phyloP scores from a whole-genome alignment of 2,113 vertebrate genomes.

The Atlantisia rogersi region DNA sequence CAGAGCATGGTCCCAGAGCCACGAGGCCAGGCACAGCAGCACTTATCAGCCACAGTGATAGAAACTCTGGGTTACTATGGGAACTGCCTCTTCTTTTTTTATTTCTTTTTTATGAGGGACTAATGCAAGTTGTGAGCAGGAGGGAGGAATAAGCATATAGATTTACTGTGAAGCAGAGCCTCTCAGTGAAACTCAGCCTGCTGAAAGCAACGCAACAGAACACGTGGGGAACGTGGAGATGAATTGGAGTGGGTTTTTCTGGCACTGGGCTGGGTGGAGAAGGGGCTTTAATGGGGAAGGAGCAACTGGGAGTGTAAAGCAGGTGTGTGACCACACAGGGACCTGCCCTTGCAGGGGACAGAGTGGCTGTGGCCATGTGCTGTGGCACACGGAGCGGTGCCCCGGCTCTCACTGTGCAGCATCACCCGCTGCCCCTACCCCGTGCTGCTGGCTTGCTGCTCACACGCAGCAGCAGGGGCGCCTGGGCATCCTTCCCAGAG shows the following conservation, averaged over 20 bases:
- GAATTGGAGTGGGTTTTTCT: not conserved
- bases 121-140: slow-evolving; percentile 32
- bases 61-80: slow-evolving; percentile 41
- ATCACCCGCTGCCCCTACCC: not conserved
- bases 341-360: fast-evolving
- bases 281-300: not conserved
- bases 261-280: not conserved
- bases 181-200: not conserved
- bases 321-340: not conserved
- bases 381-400: not conserved
- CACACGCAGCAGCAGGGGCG: not conserved
- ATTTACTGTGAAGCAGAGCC: slow-evolving; percentile 38
- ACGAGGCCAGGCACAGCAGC: not conserved
- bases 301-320: not conserved
- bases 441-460: fast-evolving
- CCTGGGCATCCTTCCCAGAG: not conserved
- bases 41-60: not conserved
- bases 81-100: not conserved
- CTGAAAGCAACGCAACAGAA: not conserved
- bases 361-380: fast-evolving
- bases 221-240: not conserved
- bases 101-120: not conserved
- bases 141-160: not conserved
- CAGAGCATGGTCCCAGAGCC: not conserved
- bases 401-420: fast-evolving